Evolutionary conservation across 2,797 vertebrate species (phyloP), one percentile per base, ranked within the genome.

Genomic region (Darevskia nairensis): DNA sequence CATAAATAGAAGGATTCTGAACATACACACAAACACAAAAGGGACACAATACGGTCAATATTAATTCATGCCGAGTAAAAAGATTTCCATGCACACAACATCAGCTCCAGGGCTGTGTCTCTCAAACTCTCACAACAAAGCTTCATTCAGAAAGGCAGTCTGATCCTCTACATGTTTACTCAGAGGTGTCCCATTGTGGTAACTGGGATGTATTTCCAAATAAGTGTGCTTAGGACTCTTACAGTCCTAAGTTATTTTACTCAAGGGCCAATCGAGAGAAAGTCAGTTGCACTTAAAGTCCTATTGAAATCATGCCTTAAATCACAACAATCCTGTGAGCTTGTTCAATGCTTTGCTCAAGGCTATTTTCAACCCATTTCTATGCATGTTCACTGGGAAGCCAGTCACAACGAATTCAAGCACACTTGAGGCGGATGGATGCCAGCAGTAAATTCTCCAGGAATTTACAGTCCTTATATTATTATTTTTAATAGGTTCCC

Each of bases 1-100:
- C 69, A 93, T 95, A 95, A 92, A 95, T 94, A 94, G 95, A 91
- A 92, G 86, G 44, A 83, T 90, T 78, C 82, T 0, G 86, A 93
- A 94, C 88, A 94, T 92, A 95, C 91, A 94, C 93, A 61, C 4
- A 75, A 61, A 76, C 78, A 71, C n/a, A 59, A 39, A 27, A 19
- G 35, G 35, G 32, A 41, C 76, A 72, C 66, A 88, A 71, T 88
- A 64, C 35, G 17, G 50, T 84, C 87, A 84, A 88, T 92, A 89
- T 90, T 3, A 92, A 94, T 93, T 87, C 21, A 3, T 44, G 75
- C 46, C 5, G 90, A 86, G 13, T 85, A 91, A 92, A 74, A 88
- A 8, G 75, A 82, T 87, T 85, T 55, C 66, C 50, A 0, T 46
- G 64, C 0, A 29, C 71, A 0, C 71, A 93, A 46, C 77, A 91